Evolutionary conservation across 2,888 invertebrate species (phyloP).

Genomic region (Limnephilus auricula): DNA sequence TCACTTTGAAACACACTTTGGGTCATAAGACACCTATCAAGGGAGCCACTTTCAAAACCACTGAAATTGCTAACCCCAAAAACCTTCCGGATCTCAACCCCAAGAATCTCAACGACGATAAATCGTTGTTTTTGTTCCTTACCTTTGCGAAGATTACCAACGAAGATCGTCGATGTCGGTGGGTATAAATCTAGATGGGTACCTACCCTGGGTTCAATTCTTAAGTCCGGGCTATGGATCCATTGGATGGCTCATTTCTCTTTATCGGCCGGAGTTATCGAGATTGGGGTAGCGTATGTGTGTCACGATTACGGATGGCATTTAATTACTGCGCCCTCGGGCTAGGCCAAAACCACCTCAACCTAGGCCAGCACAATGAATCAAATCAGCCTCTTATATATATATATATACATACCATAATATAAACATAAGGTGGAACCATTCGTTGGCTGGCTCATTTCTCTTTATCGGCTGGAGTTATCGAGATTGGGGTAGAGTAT

Average conservation of each 20-base stretch:
- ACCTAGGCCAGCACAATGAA: neutral
- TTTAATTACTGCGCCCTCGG: slow-evolving; percentile 31
- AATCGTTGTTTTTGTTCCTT: neutral
- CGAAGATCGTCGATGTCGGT: neutral
- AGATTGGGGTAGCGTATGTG: slow-evolving; percentile 15
- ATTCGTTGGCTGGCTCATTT: too few species aligned
- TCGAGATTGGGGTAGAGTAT: too few species aligned
- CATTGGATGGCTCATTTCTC: neutral
- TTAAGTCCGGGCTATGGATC: neutral
- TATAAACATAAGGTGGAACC: too few species aligned
- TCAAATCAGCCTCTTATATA: neutral
- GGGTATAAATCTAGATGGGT: neutral
- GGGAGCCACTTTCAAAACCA: neutral
- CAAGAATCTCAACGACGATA: neutral
- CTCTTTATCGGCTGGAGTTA: too few species aligned
- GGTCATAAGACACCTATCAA: neutral
- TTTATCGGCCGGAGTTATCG: neutral
- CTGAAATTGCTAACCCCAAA: neutral
- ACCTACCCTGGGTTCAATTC: neutral
- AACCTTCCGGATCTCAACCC: neutral
- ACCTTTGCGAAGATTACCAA: neutral
- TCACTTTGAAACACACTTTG: neutral
- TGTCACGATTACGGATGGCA: slow-evolving; percentile 38
- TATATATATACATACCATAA: too few species aligned
- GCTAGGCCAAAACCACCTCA: neutral